These are phyloP conservation scores for Dinothrombium tinctorium DNA, from an alignment of 1,140 invertebrate species.

Conservation along the genomic window DNA sequence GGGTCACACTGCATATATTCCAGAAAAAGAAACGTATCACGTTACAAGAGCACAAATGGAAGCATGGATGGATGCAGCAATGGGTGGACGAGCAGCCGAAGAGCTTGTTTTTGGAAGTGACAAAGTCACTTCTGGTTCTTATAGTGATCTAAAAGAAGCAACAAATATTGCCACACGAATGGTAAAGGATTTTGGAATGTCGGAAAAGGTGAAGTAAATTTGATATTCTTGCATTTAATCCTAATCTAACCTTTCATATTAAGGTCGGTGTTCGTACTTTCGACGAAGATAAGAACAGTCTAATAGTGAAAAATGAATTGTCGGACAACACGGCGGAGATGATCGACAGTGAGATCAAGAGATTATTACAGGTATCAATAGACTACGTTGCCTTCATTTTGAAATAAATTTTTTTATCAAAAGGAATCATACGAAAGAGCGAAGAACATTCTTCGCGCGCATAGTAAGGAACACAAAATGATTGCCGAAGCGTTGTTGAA, in stretches of 20 bases:
- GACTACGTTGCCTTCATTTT: constrained; percentile 7
- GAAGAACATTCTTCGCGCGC: constrained; percentile 56
- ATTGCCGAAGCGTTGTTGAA: constrained; percentile 80
- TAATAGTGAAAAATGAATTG: constrained; percentile 38
- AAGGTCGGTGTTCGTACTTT: constrained; percentile 58
- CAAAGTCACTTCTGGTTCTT: constrained; percentile 54
- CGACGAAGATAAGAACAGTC: constrained; percentile 24
- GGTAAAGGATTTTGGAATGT: constrained; percentile 95
- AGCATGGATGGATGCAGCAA: constrained; percentile 81
- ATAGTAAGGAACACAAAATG: constrained; percentile 66
- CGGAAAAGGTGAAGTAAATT: constrained; percentile 36
- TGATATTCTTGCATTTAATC: neutral
- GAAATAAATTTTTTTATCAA: constrained; percentile 16
- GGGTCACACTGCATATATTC: constrained; percentile 64
- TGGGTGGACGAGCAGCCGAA: constrained; percentile 92
- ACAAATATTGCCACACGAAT: constrained; percentile 73
- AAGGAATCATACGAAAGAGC: constrained; percentile 89
- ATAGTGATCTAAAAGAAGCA: constrained; percentile 48
- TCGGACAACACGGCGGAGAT: constrained; percentile 56
- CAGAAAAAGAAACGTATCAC: constrained; percentile 68
- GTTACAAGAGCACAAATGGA: constrained; percentile 68
- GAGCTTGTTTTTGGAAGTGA: constrained; percentile 84
- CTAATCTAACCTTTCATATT: neutral
- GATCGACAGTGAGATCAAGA: constrained; percentile 79
- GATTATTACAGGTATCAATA: constrained; percentile 39